Conservation (phyloP, 2,113 vertebrate species). For the Brienomyrus longianalis region DNA sequence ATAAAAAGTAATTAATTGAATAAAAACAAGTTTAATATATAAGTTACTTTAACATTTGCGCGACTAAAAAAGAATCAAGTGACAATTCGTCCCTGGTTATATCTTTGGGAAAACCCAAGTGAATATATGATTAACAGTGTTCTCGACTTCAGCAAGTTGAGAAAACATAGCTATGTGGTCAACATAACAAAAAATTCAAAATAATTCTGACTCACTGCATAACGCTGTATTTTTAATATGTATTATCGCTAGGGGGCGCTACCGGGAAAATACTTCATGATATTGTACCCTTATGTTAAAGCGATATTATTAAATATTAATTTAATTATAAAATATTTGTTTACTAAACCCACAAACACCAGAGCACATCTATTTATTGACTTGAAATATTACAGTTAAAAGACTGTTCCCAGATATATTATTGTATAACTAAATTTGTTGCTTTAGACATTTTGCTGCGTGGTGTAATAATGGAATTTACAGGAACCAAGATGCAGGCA, state of each 20-base stretch:
- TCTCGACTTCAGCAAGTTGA: background rate
- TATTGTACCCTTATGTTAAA: background rate
- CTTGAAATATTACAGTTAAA: background rate
- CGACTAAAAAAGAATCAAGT: background rate
- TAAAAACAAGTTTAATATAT: background rate
- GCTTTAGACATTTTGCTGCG: conserved; percentile 41
- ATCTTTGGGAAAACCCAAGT: background rate
- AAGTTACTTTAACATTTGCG: background rate
- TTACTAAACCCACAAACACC: background rate
- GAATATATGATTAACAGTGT: background rate
- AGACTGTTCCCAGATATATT: background rate
- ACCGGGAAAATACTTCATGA: background rate
- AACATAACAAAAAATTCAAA: background rate
- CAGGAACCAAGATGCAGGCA: conserved; percentile 53
- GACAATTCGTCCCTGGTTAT: background rate
- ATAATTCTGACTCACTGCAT: background rate
- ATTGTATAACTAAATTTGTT: conserved; percentile 19
- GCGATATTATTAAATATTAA: background rate
- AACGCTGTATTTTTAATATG: background rate
- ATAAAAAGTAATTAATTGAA: background rate
- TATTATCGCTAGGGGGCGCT: conserved; percentile 4
- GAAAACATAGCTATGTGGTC: background rate
- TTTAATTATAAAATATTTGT: background rate
- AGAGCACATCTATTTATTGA: background rate
- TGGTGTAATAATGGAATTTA: conserved; percentile 55